Evolutionary conservation across 2,113 vertebrate genomes (phyloP).

Genomic region (Gadus macrocephalus): DNA sequence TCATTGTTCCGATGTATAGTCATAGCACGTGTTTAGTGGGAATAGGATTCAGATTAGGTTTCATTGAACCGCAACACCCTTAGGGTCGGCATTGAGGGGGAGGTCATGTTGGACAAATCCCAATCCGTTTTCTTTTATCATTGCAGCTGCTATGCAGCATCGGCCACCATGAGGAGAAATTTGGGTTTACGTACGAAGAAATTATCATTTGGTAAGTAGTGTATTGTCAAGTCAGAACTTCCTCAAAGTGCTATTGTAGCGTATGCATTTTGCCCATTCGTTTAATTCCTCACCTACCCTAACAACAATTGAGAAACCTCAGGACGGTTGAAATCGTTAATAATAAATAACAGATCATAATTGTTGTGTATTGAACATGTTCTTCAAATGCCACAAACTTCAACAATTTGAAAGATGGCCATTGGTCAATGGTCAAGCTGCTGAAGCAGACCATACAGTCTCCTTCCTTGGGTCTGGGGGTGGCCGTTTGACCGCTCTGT

Average conservation of each 20-base stretch:
- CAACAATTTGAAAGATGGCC: too few species aligned
- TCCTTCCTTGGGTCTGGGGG: too few species aligned
- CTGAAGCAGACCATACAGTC: too few species aligned
- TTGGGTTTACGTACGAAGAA: slow-evolving; percentile 95
- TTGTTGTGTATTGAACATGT: too few species aligned
- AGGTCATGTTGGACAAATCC: neutral
- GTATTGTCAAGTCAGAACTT: neutral
- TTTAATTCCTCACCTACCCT: neutral
- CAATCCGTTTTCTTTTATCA: slow-evolving; percentile 13
- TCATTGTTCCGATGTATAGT: neutral
- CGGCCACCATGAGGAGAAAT: slow-evolving; percentile 88
- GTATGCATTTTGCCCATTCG: neutral
- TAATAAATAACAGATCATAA: too few species aligned
- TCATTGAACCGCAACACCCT: neutral
- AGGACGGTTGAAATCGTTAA: too few species aligned
- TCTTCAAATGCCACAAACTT: too few species aligned
- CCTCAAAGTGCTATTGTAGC: neutral
- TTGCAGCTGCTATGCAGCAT: slow-evolving; percentile 91
- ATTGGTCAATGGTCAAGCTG: too few species aligned
- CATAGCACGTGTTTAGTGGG: neutral
- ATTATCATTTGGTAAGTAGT: slow-evolving; percentile 95
- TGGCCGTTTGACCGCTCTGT: neutral
- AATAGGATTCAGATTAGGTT: neutral
- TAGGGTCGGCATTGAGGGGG: neutral
- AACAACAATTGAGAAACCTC: neutral